Conservation (phyloP, 2,113 vertebrate species). For the Gymnobelideus leadbeateri region DNA sequence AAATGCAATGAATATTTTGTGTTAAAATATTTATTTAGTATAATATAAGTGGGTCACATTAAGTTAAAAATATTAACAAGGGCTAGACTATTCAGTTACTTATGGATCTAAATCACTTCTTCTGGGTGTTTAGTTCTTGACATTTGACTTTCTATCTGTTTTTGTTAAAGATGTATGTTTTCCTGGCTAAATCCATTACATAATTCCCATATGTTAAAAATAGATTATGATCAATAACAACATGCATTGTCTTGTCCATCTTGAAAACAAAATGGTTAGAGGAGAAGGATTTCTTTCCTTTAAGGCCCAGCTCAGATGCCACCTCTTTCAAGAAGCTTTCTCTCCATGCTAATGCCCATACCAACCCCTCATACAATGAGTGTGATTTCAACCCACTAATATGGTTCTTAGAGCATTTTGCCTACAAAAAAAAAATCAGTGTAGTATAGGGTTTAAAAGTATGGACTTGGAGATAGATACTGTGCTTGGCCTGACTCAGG, state of each 20-base stretch:
- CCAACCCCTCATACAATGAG: neutral
- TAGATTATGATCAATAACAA: neutral
- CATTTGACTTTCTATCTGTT: neutral
- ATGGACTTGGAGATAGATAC: neutral
- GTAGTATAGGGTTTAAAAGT: neutral
- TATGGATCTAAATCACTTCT: neutral
- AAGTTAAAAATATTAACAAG: neutral
- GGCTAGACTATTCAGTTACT: neutral
- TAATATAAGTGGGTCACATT: neutral
- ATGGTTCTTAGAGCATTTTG: neutral
- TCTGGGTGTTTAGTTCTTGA: neutral
- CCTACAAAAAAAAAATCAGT: neutral
- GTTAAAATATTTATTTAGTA: neutral
- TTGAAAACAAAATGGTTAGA: neutral
- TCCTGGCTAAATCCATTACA: neutral
- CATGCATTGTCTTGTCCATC: neutral
- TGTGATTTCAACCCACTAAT: neutral
- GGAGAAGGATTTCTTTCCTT: neutral
- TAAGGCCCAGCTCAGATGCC: neutral
- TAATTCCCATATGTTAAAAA: neutral
- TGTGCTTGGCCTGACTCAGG: too few relatives aligned
- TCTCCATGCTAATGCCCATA: neutral
- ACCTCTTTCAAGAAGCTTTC: neutral
- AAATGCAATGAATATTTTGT: neutral
- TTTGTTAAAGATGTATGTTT: neutral